Evolutionary conservation across 2,113 vertebrate species (phyloP), one percentile per base, ranked within the genome.

Genomic region (Phodopus roborovskii): DNA sequence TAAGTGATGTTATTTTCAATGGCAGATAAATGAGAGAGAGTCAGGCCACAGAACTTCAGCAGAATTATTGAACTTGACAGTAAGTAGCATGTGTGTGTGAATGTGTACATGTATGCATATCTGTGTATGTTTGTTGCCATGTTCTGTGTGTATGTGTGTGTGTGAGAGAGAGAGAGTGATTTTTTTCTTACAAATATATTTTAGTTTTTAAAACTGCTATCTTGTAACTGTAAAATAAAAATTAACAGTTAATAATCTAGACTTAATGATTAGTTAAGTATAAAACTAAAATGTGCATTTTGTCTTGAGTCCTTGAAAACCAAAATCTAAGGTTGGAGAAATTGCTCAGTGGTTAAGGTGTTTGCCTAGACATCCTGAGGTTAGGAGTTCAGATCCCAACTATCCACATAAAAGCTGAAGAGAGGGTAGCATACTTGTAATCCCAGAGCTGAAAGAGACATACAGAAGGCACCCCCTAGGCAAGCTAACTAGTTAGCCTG

Each of bases 211-310:
- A 91, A 64, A 66, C 19, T 70, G 1, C 50, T 86, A 56, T 17
- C 22, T 88, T 87, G 68, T 39, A 74, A 74, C 22, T 42, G 78
- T 88, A 77, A 3, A 79, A 82, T 79, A 9, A 66, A 79, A 75
- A 96, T 26, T 90, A 70, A 87, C 81, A 70, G 19, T 45, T 97
- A 94, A 87, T 92, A 91, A 92, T 90, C 7, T 88, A 92, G 82
- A 77, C 81, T 82, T 26, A 94, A 83, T 83, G 83, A 78, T 58
- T 81, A 94, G 68, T 83, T 87, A 92, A 91, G 75, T 68, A 71
- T 48, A 81, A 45, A 5, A 84, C 73, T 92, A 87, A 92, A 92
- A 89, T 50, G 94, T 87, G 48, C 7, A 92, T 85, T 92, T 92
- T 84, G 90, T 60, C 77, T 95, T 75, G 33, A 81, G 64, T 94